Evolutionary conservation across 2,888 invertebrate species (phyloP), one percentile per base, ranked within the genome.

Genomic region (Synergus laeviventris): DNA sequence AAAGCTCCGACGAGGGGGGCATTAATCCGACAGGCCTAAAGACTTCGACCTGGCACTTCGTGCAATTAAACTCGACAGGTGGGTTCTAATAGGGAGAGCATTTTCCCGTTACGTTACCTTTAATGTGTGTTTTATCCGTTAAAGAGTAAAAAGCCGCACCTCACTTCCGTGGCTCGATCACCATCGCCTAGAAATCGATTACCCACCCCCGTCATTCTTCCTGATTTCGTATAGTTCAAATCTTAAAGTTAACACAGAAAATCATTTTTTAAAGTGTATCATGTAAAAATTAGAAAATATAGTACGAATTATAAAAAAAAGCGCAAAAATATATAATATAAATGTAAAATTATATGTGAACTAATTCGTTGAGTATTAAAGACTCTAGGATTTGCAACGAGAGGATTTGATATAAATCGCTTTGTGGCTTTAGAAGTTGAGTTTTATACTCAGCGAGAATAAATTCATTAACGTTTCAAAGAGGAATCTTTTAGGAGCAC

Each of bases 11-110:
- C 24, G n/a, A 31, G n/a, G 31, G 70, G 45, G 24, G 45, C 31
- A 49, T 54, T 85, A 85, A 86, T 86, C 84, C 83, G 85, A 86
- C 86, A 87, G 85, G 84, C 84, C 83, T 82, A 81, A 82, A 82
- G 83, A 79, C 78, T 82, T 81, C 78, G 82, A 81, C 83, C 81
- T 79, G 81, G 84, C 86, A 88, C 87, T 88, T 86, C 85, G 86
- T 83, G 84, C 86, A 87, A 89, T 88, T 89, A 87, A 88, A 85
- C 84, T 81, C 81, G 85, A 87, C 86, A 84, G 81, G 80, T 84
- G n/a, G 49, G 8, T 70, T 49, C 49, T 70, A 49, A 54, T 70
- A 64, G 64, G 21, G 77, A 70, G 70, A 70, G 31, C 78, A 75
- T 74, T 80, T 78, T 76, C 66, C 76, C 77, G 38, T 70, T 49